Conservation (phyloP, 1,140 invertebrate genomes). For the Drosophila sulfurigaster region DNA sequence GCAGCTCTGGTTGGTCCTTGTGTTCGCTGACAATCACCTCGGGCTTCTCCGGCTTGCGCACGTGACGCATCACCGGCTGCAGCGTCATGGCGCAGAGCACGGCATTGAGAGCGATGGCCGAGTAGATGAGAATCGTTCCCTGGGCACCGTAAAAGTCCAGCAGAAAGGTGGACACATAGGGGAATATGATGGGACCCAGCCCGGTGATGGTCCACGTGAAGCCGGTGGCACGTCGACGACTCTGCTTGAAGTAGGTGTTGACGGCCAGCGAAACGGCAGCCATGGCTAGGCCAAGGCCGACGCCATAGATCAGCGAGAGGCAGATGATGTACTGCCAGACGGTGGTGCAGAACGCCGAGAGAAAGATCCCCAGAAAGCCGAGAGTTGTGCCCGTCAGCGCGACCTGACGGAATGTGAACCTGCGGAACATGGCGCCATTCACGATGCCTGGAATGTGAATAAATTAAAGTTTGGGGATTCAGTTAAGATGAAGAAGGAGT, state of each 20-base stretch:
- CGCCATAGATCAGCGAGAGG: slow-evolving; percentile 81
- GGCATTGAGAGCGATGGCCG: slow-evolving; percentile 87
- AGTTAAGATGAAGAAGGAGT: background rate
- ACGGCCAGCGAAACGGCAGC: slow-evolving; percentile 87
- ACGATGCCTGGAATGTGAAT: slow-evolving; percentile 56
- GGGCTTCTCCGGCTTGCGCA: slow-evolving; percentile 59
- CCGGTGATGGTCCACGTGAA: slow-evolving; percentile 87
- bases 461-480: background rate
- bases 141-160: slow-evolving; percentile 86
- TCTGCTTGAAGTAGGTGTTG: slow-evolving; percentile 87
- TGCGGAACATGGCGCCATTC: slow-evolving; percentile 78
- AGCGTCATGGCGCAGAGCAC: slow-evolving; percentile 86
- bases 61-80: slow-evolving; percentile 88
- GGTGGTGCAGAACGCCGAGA: slow-evolving; percentile 65
- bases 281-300: slow-evolving; percentile 87
- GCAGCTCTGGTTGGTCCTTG: slow-evolving; percentile 40
- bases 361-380: slow-evolving; percentile 63
- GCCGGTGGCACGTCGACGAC: slow-evolving; percentile 87
- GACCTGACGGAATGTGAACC: slow-evolving; percentile 77
- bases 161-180: slow-evolving; percentile 86
- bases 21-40: background rate
- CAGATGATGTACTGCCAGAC: slow-evolving; percentile 71
- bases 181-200: slow-evolving; percentile 87
- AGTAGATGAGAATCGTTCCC: slow-evolving; percentile 86
- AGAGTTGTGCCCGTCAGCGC: slow-evolving; percentile 62